Percentiles rank a stretch among this genome's conserved stretches.
These are phyloP conservation scores for Syncerus caffer DNA, from an alignment of 2,797 vertebrate species.

Conservation along the genomic window DNA sequence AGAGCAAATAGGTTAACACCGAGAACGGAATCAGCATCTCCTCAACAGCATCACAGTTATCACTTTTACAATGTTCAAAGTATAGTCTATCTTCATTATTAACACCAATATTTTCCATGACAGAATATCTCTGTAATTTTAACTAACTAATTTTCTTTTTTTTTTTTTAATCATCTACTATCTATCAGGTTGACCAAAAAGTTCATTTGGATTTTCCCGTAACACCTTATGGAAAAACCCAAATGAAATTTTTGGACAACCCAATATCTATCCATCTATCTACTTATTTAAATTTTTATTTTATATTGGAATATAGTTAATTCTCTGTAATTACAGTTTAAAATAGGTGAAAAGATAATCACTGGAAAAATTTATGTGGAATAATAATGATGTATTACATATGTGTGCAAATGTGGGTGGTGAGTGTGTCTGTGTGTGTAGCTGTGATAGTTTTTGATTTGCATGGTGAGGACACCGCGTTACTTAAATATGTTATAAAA, in stretches of 20 bases:
- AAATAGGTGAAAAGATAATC: not conserved
- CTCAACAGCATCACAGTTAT: not conserved
- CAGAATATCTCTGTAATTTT: not conserved
- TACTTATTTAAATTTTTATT: not conserved
- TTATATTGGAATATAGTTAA: not conserved
- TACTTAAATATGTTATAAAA: not conserved
- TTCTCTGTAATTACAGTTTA: not conserved
- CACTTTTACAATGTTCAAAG: not conserved
- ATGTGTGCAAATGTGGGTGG: accelerated
- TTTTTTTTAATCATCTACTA: not conserved
- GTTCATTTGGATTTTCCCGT: not conserved
- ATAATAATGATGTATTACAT: not conserved
- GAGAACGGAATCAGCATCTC: not conserved
- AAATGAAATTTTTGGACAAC: not conserved
- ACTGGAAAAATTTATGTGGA: not conserved
- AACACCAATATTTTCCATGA: not conserved
- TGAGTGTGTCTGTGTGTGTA: too few relatives aligned
- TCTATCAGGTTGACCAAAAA: not conserved
- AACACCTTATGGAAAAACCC: not conserved
- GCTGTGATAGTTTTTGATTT: not conserved
- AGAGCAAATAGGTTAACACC: not conserved
- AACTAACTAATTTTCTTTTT: not conserved
- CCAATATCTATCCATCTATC: not conserved
- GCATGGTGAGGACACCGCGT: not conserved
- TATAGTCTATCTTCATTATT: not conserved